phyloP scores from a whole-genome alignment of 2,888 invertebrate genomes.

The Drosophila helvetica region DNA sequence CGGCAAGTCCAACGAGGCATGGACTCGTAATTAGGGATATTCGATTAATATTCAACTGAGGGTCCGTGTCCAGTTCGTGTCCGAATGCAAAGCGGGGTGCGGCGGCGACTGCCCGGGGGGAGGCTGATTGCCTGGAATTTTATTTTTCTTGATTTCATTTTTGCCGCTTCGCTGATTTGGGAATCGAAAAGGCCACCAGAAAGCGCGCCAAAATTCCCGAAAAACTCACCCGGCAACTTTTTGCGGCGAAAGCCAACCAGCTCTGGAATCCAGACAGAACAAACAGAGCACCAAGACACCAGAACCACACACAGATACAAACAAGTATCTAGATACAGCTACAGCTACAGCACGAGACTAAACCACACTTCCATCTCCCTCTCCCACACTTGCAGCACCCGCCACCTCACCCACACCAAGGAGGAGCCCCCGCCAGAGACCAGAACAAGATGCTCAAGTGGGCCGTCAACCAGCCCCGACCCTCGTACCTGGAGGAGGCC shows the following conservation, averaged over 20 bases:
- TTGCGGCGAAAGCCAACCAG: slow-evolving; percentile 1
- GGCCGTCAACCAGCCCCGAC: slow-evolving; percentile 82
- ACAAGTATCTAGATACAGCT: neutral
- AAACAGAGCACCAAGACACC: neutral
- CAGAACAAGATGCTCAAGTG: slow-evolving; percentile 80
- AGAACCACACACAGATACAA: neutral
- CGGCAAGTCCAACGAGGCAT: neutral
- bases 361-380: neutral
- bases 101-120: slow-evolving; percentile 23
- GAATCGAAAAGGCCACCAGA: slow-evolving; percentile 43
- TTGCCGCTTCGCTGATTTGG: slow-evolving; percentile 63
- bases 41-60: slow-evolving; percentile 14
- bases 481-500: slow-evolving; percentile 66
- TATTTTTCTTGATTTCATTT: slow-evolving; percentile 52
- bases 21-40: neutral
- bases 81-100: neutral
- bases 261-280: slow-evolving; percentile 3
- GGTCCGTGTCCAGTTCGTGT: slow-evolving; percentile 35
- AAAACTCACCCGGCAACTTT: slow-evolving; percentile 62
- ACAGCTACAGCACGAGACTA: slow-evolving; percentile 23
- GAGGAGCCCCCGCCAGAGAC: neutral
- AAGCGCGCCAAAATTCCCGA: slow-evolving; percentile 65
- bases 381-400: slow-evolving; percentile 55
- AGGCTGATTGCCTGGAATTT: slow-evolving; percentile 54
- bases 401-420: slow-evolving; percentile 27